Conservation (phyloP, 2,797 vertebrate genomes). For the Oryzias sinensis region DNA sequence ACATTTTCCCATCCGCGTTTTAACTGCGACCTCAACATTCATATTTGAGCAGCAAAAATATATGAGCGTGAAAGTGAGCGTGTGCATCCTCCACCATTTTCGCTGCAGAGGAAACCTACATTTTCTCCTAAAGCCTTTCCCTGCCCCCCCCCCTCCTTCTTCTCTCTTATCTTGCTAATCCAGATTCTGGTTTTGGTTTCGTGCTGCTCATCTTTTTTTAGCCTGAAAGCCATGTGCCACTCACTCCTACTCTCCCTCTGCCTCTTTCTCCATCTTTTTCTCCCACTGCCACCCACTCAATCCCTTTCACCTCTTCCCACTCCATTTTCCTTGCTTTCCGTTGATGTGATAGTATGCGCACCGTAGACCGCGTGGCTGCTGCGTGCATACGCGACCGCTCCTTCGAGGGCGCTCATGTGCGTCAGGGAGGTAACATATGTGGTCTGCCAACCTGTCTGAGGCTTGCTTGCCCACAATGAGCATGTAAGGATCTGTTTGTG, state of each 20-base stretch:
- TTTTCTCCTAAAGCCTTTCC: conserved; percentile 62
- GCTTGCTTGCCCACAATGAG: conserved; percentile 36
- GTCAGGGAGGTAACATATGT: conserved; percentile 45
- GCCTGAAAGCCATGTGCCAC: conserved; percentile 83
- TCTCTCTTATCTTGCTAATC: conserved; percentile 88
- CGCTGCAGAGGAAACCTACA: conserved; percentile 62
- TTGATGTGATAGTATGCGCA: conserved; percentile 62
- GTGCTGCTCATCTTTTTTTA: conserved; percentile 80
- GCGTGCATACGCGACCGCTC: conserved; percentile 38
- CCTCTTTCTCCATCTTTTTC: conserved; percentile 78
- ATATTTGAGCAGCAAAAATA: conserved; percentile 68
- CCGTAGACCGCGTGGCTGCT: conserved; percentile 31
- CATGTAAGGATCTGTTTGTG: conserved; percentile 30
- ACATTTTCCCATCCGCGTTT: conserved; percentile 45
- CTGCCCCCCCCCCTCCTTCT: conserved; percentile 76
- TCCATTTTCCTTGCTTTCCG: conserved; percentile 64
- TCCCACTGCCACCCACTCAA: conserved; percentile 78
- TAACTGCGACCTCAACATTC: conserved; percentile 68
- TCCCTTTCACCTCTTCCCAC: conserved; percentile 77
- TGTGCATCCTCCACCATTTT: conserved; percentile 64
- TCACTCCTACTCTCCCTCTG: conserved; percentile 84
- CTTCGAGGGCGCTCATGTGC: conserved; percentile 6
- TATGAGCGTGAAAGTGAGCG: conserved; percentile 54
- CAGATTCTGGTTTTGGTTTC: conserved; percentile 82
- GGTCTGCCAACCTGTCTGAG: conserved; percentile 53